Evolutionary conservation across 2,113 vertebrate species (phyloP).

Genomic region (Amphiprion percula): DNA sequence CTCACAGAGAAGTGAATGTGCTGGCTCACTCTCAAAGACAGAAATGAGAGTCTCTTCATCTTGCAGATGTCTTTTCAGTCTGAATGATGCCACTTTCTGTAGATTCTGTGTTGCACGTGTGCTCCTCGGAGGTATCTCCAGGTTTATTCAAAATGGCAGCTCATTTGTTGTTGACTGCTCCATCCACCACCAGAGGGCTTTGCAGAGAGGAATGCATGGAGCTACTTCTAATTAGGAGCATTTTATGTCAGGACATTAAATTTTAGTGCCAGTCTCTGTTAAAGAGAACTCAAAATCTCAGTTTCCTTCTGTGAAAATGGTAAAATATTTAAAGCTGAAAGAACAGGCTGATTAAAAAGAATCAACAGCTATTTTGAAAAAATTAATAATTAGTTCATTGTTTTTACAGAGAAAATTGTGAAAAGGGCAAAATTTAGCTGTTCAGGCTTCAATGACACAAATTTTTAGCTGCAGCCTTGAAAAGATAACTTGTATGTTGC

Average conservation of each 20-base stretch:
- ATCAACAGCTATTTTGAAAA: no score
- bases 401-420: no score
- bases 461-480: no score
- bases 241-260: neutral
- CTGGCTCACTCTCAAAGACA: conserved; percentile 29
- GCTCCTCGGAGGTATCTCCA: neutral
- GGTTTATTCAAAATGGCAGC: conserved; percentile 29
- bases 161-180: neutral
- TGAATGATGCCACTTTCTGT: conserved; percentile 9
- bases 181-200: conserved; percentile 35
- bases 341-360: no score
- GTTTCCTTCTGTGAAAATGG: no score
- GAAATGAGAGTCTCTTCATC: conserved; percentile 31
- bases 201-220: no score
- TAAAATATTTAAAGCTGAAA: no score
- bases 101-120: neutral
- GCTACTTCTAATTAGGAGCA: neutral
- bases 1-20: conserved; percentile 53
- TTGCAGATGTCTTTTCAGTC: conserved; percentile 50
- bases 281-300: no score
- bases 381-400: no score
- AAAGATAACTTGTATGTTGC: no score
- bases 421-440: no score
- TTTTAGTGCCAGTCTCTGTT: conserved; percentile 6
- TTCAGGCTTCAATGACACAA: no score